phyloP scores from a whole-genome alignment of 2,797 vertebrate genomes.

The Alcedo quadribrachys region DNA sequence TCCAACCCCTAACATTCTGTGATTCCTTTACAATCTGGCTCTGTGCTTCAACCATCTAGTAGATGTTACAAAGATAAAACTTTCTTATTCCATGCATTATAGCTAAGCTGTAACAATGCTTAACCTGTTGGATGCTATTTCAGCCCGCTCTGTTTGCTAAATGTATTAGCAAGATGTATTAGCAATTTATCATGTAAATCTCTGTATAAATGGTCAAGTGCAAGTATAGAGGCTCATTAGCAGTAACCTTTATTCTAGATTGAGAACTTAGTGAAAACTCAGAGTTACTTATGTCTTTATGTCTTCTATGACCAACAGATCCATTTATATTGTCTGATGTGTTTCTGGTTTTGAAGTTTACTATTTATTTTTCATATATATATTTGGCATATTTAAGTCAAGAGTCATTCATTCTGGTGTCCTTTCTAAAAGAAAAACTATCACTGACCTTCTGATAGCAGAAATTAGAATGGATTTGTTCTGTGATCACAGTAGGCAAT shows the following conservation, averaged over 20 bases:
- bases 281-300: background rate
- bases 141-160: background rate
- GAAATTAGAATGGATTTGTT: constrained; percentile 9
- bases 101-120: background rate
- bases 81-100: background rate
- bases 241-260: background rate
- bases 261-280: background rate
- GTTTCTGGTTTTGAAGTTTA: background rate
- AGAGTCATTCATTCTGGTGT: background rate
- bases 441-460: background rate
- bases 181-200: background rate
- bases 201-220: background rate
- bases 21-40: background rate
- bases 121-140: background rate
- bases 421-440: constrained; percentile 12
- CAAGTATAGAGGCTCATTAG: background rate
- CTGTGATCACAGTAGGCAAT: background rate
- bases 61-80: background rate
- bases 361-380: background rate
- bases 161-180: background rate
- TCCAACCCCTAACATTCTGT: too few species aligned
- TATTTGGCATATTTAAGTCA: background rate
- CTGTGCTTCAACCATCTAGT: background rate
- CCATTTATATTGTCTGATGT: background rate
- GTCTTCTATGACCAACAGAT: background rate